These are phyloP conservation scores for Aphidius gifuensis DNA, from an alignment of 1,140 invertebrate genomes.

Conservation along the genomic window DNA sequence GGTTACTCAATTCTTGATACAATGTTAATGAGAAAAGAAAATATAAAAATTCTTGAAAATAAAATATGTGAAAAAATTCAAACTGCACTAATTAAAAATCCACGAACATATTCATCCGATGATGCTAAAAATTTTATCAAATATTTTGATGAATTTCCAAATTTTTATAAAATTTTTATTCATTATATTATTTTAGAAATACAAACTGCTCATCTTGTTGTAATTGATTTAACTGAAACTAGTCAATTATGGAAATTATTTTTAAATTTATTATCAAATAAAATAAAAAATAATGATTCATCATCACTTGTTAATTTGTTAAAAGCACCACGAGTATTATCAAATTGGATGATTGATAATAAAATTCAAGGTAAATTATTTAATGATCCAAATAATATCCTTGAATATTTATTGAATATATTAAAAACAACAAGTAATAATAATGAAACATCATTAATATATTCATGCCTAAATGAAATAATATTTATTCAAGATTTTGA, in stretches of 20 bases:
- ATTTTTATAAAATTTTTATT: constrained; percentile 40
- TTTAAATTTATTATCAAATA: not conserved
- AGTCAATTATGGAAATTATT: constrained; percentile 1
- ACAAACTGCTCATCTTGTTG: constrained; percentile 9
- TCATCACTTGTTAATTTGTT: too few species aligned
- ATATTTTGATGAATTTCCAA: constrained; percentile 37
- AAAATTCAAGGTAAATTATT: constrained; percentile 34
- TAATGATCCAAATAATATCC: constrained; percentile 21
- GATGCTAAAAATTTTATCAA: constrained; percentile 32
- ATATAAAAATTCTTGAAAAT: constrained; percentile 13
- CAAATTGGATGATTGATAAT: constrained; percentile 14
- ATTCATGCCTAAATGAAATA: constrained; percentile 29
- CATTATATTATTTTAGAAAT: constrained; percentile 40
- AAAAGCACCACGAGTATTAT: too few species aligned
- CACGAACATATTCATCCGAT: constrained; percentile 27
- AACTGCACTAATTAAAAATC: constrained; percentile 34
- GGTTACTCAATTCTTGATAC: constrained; percentile 37
- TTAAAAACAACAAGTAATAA: constrained; percentile 9
- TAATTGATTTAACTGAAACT: not conserved
- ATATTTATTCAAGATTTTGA: constrained; percentile 9
- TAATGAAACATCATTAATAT: constrained; percentile 1
- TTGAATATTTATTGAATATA: not conserved
- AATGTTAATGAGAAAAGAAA: constrained; percentile 26
- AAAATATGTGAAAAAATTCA: constrained; percentile 38
- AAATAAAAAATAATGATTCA: too few species aligned